Conservation (phyloP, 64 coral and sea anemone genomes). For the Exaiptasia diaphana region DNA sequence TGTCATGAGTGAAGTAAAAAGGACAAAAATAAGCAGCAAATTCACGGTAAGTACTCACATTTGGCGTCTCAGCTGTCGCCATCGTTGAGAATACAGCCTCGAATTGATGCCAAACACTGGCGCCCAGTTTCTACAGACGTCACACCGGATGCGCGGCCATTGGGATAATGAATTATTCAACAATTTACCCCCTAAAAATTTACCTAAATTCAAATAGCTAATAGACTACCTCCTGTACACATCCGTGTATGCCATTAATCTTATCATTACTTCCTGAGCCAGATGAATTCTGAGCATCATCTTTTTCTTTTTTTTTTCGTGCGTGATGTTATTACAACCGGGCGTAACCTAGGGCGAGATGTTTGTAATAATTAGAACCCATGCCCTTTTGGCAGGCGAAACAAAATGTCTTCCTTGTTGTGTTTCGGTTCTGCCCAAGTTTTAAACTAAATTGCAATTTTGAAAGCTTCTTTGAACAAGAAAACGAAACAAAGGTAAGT, state of each 20-base stretch:
- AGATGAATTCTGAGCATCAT: neutral
- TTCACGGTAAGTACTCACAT: constrained; percentile 93
- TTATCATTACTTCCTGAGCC: neutral
- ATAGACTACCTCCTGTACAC: neutral
- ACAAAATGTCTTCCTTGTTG: neutral
- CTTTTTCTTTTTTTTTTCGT: neutral
- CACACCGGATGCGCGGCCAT: constrained; percentile 15
- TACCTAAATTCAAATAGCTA: neutral
- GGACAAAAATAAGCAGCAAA: constrained; percentile 67
- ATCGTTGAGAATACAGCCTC: constrained; percentile 97
- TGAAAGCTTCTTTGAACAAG: neutral
- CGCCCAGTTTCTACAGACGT: constrained; percentile 28
- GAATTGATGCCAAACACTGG: constrained; percentile 56
- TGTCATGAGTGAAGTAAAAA: neutral
- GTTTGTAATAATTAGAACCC: neutral
- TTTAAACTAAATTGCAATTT: too few species aligned
- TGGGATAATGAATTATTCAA: constrained; percentile 1
- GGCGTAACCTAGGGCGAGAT: constrained; percentile 21
- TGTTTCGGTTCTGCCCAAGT: too few species aligned
- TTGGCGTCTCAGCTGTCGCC: constrained; percentile 99
- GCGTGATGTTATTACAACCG: constrained; percentile 33
- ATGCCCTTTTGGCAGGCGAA: neutral
- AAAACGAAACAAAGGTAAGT: neutral
- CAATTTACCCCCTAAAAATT: neutral
- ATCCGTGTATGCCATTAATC: neutral